Conservation (phyloP, 1,140 invertebrate genomes). For the Cheumatopsyche charites region DNA sequence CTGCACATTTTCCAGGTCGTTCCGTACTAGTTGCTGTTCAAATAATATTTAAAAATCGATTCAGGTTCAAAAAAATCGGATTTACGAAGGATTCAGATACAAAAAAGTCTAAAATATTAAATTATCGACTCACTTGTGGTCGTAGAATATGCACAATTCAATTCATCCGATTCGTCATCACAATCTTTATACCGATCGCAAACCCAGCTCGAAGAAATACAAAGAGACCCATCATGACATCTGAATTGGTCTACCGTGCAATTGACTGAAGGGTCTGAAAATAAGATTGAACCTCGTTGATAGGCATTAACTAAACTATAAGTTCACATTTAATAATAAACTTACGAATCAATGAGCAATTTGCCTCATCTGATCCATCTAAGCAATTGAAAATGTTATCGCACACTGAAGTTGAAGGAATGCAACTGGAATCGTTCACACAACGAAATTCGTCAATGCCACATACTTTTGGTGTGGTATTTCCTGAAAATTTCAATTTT, state of each 20-base stretch:
- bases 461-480: not conserved
- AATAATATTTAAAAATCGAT: no score
- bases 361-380: not conserved
- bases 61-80: no score
- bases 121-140: no score
- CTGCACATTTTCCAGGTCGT: not conserved
- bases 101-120: no score
- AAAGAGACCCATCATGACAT: not conserved
- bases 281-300: no score
- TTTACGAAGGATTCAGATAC: no score
- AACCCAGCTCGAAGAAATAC: not conserved
- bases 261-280: not conserved
- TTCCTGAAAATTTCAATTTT: no score
- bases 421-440: not conserved
- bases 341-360: not conserved
- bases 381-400: not conserved
- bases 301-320: no score
- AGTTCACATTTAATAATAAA: no score
- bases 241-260: not conserved
- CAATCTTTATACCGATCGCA: not conserved
- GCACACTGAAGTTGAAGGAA: not conserved
- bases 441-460: not conserved
- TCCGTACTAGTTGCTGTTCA: no score
- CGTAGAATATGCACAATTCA: not conserved
- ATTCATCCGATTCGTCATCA: slow-evolving; percentile 1